phyloP scores from a whole-genome alignment of 2,888 invertebrate genomes.

The Autographa gamma region DNA sequence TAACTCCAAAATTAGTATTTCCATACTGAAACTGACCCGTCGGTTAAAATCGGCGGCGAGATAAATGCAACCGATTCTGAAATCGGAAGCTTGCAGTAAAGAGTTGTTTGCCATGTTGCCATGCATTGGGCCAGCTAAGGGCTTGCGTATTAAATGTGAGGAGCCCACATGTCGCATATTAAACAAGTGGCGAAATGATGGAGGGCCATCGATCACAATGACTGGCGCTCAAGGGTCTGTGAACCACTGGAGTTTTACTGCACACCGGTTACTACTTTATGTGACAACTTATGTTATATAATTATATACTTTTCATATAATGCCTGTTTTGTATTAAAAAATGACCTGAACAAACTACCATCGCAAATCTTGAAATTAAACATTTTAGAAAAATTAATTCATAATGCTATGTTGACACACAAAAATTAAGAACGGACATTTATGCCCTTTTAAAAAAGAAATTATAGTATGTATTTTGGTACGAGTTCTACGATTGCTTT shows the following conservation, averaged over 20 bases:
- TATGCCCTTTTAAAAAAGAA: background rate
- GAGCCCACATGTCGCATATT: conserved; percentile 4
- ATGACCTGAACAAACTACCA: too few species aligned
- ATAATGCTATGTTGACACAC: too few species aligned
- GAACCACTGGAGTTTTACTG: background rate
- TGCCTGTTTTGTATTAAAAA: too few species aligned
- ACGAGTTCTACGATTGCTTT: background rate
- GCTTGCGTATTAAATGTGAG: background rate
- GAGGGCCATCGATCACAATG: background rate
- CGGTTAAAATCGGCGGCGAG: too few species aligned
- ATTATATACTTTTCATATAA: too few species aligned
- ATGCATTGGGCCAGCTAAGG: background rate
- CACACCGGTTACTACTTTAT: background rate
- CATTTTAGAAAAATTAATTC: too few species aligned
- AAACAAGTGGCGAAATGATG: conserved; percentile 4
- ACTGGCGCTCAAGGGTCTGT: background rate
- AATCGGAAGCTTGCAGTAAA: background rate
- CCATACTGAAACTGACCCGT: too few species aligned
- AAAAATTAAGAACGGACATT: too few species aligned
- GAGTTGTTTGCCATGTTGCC: background rate
- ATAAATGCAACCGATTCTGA: background rate
- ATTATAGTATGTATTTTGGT: background rate
- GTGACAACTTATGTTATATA: background rate
- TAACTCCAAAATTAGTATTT: too few species aligned
- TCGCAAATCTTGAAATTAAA: too few species aligned